These are phyloP conservation scores for Lates japonicus DNA, from an alignment of 2,797 vertebrate species.

Conservation along the genomic window DNA sequence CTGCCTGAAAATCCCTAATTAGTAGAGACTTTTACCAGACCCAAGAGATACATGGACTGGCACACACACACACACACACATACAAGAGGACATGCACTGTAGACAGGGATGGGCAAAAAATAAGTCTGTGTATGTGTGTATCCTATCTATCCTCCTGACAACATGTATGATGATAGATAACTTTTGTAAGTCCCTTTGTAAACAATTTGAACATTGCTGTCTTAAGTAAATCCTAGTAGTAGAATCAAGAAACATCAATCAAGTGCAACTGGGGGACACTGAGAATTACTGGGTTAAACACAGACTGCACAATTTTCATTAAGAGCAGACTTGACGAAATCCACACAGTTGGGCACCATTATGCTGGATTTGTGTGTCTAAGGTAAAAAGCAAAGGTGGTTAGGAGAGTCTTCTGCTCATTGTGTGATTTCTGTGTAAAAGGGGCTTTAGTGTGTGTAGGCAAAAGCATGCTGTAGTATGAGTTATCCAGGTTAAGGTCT, in stretches of 20 bases:
- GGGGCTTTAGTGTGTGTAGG: too few relatives aligned
- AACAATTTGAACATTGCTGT: neutral
- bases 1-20: constrained; percentile 65
- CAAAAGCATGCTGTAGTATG: too few relatives aligned
- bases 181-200: neutral
- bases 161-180: neutral
- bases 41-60: constrained; percentile 61
- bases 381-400: too few relatives aligned
- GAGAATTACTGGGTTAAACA: neutral
- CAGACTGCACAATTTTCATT: neutral
- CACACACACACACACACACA: constrained; percentile 25
- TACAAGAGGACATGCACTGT: neutral
- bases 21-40: constrained; percentile 56
- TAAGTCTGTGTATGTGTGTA: neutral
- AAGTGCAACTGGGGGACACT: neutral
- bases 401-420: too few relatives aligned
- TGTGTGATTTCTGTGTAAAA: too few relatives aligned
- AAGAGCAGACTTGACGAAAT: too few relatives aligned
- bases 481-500: too few relatives aligned
- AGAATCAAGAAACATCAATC: neutral
- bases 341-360: too few relatives aligned
- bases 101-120: constrained; percentile 55
- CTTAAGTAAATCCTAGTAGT: neutral
- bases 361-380: too few relatives aligned
- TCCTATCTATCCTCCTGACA: neutral